These are phyloP conservation scores for Corythornis madagascariensis DNA, from an alignment of 2,113 vertebrate species.

Conservation along the genomic window DNA sequence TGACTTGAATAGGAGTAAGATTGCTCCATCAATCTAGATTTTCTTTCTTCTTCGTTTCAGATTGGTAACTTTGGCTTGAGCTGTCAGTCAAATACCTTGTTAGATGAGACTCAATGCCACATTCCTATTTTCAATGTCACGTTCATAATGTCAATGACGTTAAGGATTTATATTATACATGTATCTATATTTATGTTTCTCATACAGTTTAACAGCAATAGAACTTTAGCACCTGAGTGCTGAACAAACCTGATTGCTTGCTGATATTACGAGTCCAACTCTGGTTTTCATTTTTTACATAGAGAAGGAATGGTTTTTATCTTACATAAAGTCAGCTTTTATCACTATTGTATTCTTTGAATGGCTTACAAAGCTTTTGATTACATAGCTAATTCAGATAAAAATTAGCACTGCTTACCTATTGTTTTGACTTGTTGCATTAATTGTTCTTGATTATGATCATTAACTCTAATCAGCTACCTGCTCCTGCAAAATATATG, in stretches of 20 bases:
- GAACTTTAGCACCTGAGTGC: background rate
- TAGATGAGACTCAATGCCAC: background rate
- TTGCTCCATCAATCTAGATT: constrained; percentile 67
- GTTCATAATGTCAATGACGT: background rate
- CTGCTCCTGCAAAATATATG: background rate
- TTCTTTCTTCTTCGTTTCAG: constrained; percentile 65
- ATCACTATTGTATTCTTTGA: background rate
- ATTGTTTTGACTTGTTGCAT: background rate
- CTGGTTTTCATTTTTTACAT: background rate
- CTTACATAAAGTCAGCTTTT: background rate
- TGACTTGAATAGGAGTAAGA: constrained; percentile 66
- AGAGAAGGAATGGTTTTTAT: background rate
- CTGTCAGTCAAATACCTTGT: constrained; percentile 54
- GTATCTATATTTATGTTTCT: constrained; percentile 52
- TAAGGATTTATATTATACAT: constrained; percentile 22
- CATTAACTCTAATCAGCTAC: background rate
- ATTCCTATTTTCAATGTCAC: background rate
- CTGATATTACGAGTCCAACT: background rate
- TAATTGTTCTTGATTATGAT: background rate
- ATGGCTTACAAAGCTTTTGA: background rate
- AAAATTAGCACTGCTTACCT: background rate
- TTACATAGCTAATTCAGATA: background rate
- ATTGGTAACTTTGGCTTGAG: constrained; percentile 41
- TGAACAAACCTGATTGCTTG: constrained; percentile 6
- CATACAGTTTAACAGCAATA: background rate